phyloP scores from a whole-genome alignment of 2,113 vertebrate genomes.

The Prunella himalayana region DNA sequence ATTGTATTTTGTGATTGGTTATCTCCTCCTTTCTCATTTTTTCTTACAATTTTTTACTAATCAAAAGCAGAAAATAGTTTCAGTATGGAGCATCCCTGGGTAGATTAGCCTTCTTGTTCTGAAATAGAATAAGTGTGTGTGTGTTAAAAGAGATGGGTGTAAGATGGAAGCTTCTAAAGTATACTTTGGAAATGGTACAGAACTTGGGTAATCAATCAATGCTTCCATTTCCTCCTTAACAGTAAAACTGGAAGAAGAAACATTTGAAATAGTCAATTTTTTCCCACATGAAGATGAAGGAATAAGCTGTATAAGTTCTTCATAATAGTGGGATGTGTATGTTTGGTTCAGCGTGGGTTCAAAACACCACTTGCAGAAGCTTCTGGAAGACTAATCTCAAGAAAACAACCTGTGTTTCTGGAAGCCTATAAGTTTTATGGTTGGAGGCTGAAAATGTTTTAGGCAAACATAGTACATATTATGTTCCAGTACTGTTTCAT shows the following conservation, averaged over 20 bases:
- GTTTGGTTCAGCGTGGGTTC: not conserved
- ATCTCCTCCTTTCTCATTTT: not conserved
- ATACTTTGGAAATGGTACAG: not conserved
- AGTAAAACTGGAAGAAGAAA: not conserved
- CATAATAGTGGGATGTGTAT: not conserved
- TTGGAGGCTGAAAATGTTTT: not conserved
- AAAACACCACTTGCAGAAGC: not conserved
- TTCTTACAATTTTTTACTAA: rapidly evolving
- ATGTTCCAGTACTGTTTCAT: not conserved
- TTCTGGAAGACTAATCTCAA: not conserved
- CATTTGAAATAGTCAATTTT: not conserved
- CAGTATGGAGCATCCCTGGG: not conserved
- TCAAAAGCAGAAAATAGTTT: not conserved
- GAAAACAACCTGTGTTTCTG: not conserved
- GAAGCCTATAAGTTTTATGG: not conserved
- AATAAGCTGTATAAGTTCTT: not conserved
- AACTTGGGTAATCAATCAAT: not conserved
- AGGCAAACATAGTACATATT: not conserved
- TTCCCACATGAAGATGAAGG: not conserved
- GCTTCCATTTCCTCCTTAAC: not conserved
- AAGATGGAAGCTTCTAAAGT: not conserved
- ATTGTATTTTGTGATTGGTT: not conserved
- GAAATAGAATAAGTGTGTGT: not conserved
- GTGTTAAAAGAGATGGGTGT: not conserved
- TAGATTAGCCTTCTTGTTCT: not conserved